Conservation (phyloP, 2,113 vertebrate genomes). For the Serilophus lunatus region DNA sequence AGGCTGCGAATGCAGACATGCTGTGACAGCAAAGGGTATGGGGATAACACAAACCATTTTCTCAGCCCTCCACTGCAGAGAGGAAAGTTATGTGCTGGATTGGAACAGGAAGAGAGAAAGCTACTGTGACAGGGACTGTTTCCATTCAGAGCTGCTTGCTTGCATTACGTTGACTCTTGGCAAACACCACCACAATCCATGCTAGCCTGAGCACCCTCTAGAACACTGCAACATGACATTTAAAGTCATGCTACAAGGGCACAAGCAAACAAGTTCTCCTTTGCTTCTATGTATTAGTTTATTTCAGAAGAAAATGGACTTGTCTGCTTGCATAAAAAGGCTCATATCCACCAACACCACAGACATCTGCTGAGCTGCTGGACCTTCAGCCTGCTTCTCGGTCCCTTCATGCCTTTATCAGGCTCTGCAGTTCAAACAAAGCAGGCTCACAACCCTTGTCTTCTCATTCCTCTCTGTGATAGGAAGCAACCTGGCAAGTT, state of each 20-base stretch:
- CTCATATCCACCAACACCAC: not conserved
- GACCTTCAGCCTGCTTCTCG: not conserved
- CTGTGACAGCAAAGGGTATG: not conserved
- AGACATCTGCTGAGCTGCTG: not conserved
- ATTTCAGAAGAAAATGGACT: not conserved
- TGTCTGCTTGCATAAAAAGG: not conserved
- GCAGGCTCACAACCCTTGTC: not conserved
- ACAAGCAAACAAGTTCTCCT: not conserved
- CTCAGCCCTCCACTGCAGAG: not conserved
- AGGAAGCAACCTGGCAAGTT: not conserved
- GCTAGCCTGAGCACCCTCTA: not conserved
- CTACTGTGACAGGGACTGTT: not conserved
- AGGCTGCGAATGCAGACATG: not conserved
- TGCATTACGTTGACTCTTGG: not conserved
- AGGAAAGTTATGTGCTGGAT: not conserved
- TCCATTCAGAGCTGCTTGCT: not conserved
- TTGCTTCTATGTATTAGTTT: not conserved
- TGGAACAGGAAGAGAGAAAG: not conserved
- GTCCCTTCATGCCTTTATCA: not conserved
- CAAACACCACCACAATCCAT: not conserved
- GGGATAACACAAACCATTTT: not conserved
- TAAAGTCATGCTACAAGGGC: not conserved
- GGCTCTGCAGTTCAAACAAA: not conserved
- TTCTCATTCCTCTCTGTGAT: not conserved
- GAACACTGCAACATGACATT: not conserved